phyloP scores from a whole-genome alignment of 2,888 invertebrate genomes.

The Caenorhabditis sinica region DNA sequence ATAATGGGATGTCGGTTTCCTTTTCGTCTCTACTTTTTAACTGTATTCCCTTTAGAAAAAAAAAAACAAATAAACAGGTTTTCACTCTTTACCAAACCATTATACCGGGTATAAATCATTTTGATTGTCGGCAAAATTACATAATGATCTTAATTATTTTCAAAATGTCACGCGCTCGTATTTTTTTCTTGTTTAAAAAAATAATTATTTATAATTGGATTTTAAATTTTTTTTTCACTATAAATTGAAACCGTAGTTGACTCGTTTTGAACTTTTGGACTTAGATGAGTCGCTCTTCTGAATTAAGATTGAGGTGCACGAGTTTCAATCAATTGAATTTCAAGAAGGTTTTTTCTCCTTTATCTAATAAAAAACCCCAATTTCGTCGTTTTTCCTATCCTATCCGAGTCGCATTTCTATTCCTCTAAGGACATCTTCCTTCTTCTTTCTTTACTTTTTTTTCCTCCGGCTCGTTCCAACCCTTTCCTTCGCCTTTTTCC shows the following conservation, averaged over 20 bases:
- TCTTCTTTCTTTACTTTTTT: conserved; percentile 4
- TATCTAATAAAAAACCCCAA: conserved; percentile 29
- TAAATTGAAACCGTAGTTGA: not conserved
- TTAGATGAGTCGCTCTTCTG: not conserved
- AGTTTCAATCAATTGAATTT: conserved; percentile 24
- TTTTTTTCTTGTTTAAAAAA: not conserved
- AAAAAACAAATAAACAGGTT: conserved; percentile 16
- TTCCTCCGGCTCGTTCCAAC: conserved; percentile 18
- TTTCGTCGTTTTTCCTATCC: conserved; percentile 23
- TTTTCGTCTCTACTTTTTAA: not conserved
- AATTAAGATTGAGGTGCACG: not conserved
- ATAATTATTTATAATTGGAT: not conserved
- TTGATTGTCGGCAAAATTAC: conserved; percentile 5
- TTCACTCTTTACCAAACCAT: not conserved
- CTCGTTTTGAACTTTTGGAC: too few species aligned
- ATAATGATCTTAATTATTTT: not conserved
- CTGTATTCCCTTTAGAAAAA: not conserved
- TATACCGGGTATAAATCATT: conserved; percentile 7
- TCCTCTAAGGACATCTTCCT: conserved; percentile 31
- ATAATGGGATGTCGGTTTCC: conserved; percentile 19
- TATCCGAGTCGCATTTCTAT: conserved; percentile 29
- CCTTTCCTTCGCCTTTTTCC: not conserved
- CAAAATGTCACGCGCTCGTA: not conserved
- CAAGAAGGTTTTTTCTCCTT: conserved; percentile 25
- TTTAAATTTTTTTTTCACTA: not conserved